Evolutionary conservation across 2,113 vertebrate species (phyloP), one percentile per base, ranked within the genome.

Genomic region (Mormyrus lacerda): DNA sequence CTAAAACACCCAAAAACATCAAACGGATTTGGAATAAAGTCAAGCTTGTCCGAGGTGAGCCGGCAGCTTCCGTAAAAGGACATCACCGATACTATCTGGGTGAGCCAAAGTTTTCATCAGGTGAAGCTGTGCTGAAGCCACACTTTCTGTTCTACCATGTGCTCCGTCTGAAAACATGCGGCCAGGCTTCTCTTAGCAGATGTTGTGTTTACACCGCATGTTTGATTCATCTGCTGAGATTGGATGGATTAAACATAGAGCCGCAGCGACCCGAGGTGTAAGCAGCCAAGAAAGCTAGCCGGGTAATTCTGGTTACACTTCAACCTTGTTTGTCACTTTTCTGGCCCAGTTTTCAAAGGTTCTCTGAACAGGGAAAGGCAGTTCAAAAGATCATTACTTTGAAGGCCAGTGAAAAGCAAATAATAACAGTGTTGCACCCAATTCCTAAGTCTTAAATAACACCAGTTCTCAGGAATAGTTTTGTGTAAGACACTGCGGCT

Each of bases 11-110:
- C 89, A 89, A 92, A 92, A 95, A 94, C 92, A 92, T 88, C 90
- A 94, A 89, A 93, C 91, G 90, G 87, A 85, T 90, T 87, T 88
- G 90, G 90, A 90, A 92, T 92, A 93, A 93, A 91, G 89, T 89
- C 89, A 39, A 19, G 65, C 69, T 88, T 93, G 92, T 92, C 91
- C 79, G 51, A 48, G 82, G 24, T 47, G 19, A 48, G 31, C 24
- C 7, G n/a, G 53, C 15, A 90, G 69, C 82, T 42, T 55, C 44
- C 90, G 55, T 7, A n/a, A 73, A 47, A 27, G 15, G 35, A 19
- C 35, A 31, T 42, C 42, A 53, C 69, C 27, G 45, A 39, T 76
- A 39, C 31, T 13, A 39, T 76, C 69, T 15, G 15, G 4, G 31
- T 76, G 69, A 39, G 13, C 4, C 15, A 15, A 35, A 19, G 35